Conservation (phyloP, 2,888 invertebrate species). For the Apamea monoglypha region DNA sequence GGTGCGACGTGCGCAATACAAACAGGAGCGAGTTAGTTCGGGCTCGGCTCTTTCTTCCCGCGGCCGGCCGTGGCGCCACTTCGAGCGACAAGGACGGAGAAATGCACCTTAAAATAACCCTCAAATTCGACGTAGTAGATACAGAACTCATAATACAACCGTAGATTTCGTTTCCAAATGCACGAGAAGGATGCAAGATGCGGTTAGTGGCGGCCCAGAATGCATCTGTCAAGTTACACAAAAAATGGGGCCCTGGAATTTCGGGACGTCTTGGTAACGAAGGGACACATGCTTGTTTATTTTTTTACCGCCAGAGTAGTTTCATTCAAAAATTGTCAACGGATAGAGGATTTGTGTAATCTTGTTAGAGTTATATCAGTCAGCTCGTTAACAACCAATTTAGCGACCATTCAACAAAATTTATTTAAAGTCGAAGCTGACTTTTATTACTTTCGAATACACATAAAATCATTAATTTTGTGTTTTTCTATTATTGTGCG, state of each 20-base stretch:
- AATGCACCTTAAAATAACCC: constrained; percentile 88
- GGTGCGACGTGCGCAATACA: constrained; percentile 78
- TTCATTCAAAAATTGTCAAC: constrained; percentile 90
- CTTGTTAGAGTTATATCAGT: constrained; percentile 86
- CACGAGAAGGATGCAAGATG: constrained; percentile 88
- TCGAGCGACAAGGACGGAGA: constrained; percentile 85
- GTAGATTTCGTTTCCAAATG: constrained; percentile 84
- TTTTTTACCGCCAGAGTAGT: constrained; percentile 83
- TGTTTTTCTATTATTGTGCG: constrained; percentile 64
- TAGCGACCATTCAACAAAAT: constrained; percentile 76
- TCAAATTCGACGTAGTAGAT: constrained; percentile 84
- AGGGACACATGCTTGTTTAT: constrained; percentile 87
- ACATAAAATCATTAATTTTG: constrained; percentile 25
- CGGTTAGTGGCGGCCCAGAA: constrained; percentile 88
- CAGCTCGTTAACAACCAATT: constrained; percentile 82
- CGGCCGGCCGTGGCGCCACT: constrained; percentile 84
- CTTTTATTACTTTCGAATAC: constrained; percentile 72
- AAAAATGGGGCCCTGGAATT: constrained; percentile 88
- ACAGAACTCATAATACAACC: constrained; percentile 74
- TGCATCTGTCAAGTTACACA: constrained; percentile 89
- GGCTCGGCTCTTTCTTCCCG: constrained; percentile 76
- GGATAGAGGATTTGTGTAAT: constrained; percentile 89
- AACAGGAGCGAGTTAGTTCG: constrained; percentile 83
- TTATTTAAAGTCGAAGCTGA: constrained; percentile 72
- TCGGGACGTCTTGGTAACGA: constrained; percentile 86